These are phyloP conservation scores for Monopterus albus DNA, from an alignment of 2,113 vertebrate genomes.

Conservation along the genomic window DNA sequence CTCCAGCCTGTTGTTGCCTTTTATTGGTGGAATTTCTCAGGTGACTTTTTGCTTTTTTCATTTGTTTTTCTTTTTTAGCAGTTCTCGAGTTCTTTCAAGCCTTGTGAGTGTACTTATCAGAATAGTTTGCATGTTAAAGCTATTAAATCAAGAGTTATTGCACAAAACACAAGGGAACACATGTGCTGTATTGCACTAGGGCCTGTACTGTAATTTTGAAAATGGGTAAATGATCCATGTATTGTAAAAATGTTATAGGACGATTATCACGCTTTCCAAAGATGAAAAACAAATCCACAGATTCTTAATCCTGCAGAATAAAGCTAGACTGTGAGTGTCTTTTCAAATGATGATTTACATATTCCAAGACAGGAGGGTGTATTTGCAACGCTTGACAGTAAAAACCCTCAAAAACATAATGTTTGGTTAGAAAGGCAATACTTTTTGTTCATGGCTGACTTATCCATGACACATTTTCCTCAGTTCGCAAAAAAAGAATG, in stretches of 20 bases:
- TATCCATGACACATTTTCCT: not conserved
- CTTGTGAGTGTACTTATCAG: not conserved
- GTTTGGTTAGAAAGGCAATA: not conserved
- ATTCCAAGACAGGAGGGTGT: not conserved
- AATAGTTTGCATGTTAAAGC: not conserved
- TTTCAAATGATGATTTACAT: not conserved
- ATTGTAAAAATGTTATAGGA: not conserved
- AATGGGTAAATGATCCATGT: not conserved
- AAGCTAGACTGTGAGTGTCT: not conserved
- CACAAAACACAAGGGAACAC: not conserved
- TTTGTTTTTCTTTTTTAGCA: too few relatives aligned
- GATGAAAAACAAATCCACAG: not conserved
- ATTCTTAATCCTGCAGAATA: not conserved
- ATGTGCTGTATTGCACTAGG: too few relatives aligned
- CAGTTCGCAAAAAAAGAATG: not conserved
- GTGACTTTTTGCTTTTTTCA: not conserved
- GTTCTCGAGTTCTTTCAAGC: not conserved
- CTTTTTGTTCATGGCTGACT: not conserved
- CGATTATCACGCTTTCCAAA: not conserved
- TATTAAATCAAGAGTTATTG: constrained; percentile 2
- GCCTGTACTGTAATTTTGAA: too few relatives aligned
- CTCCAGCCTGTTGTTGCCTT: not conserved
- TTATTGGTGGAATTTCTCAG: not conserved
- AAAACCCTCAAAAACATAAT: not conserved
- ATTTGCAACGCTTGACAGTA: not conserved